Conservation (phyloP, 2,113 vertebrate species). For the Oncorhynchus nerka region DNA sequence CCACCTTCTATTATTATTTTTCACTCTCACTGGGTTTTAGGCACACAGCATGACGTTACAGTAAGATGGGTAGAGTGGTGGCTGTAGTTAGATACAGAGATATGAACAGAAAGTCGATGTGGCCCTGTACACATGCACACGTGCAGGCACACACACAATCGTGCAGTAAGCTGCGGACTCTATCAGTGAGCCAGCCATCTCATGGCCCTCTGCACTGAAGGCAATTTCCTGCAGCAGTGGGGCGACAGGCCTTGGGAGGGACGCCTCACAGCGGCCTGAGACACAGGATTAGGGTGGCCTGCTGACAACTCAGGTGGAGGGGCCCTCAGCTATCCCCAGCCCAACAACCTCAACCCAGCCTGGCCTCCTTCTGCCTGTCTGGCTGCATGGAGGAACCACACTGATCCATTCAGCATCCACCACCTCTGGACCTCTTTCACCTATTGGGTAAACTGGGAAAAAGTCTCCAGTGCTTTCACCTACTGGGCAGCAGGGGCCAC, state of each 20-base stretch:
- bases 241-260: slow-evolving; percentile 69
- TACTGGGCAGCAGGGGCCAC: too few relatives aligned
- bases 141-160: background rate
- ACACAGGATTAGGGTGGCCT: slow-evolving; percentile 70
- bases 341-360: slow-evolving; percentile 30
- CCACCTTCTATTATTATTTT: too few relatives aligned
- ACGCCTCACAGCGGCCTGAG: slow-evolving; percentile 60
- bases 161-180: slow-evolving; percentile 10
- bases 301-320: slow-evolving; percentile 62
- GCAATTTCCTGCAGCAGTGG: slow-evolving; percentile 78
- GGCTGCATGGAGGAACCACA: background rate
- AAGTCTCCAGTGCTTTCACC: too few relatives aligned
- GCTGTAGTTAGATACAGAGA: too few relatives aligned
- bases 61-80: too few relatives aligned
- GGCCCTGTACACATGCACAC: too few relatives aligned
- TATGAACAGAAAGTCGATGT: too few relatives aligned
- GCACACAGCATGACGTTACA: too few relatives aligned
- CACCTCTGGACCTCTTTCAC: too few relatives aligned
- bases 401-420: too few relatives aligned
- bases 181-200: slow-evolving; percentile 49
- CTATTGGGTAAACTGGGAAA: too few relatives aligned
- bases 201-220: slow-evolving; percentile 68
- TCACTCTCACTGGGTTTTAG: too few relatives aligned
- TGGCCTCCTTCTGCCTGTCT: background rate
- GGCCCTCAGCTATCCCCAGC: slow-evolving; percentile 55